Evolutionary conservation across 92 coral and sea anemone genomes (phyloP), one percentile per base, ranked within the genome.

Genomic region (Ricordea florida): DNA sequence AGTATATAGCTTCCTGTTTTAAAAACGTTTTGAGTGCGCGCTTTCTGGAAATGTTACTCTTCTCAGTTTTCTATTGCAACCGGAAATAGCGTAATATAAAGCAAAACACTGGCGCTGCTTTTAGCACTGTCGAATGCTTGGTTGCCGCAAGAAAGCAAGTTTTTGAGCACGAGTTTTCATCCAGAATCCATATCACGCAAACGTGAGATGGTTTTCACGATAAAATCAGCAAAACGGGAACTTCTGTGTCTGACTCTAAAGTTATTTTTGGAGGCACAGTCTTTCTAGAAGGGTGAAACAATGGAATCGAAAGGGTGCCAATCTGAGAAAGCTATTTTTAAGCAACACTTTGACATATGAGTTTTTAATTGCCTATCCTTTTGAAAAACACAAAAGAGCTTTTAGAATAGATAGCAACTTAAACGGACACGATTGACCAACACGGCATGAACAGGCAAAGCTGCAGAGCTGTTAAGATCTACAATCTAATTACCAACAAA

Each of bases 221-320:
- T 28, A 53, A 29, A 36, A 53, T 38, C 35, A 15, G 41, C 3
- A 6, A 50, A 11, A 52, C 6, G 24, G 38, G 29, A 17, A 16
- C 15, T 52, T 17, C 5, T 6, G 15, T 18, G 37, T 48, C 14
- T 24, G 37, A 30, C 26, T 13, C 10, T 5, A 37, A 24, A 9
- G 4, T 22, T 9, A 48, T 37, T 40, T 48, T 47, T 27, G 28
- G 62, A 10, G 25, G 38, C 1, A 26, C 22, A 26, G 42, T 26
- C 30, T 1, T 70, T 70, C 77, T 40, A 53, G 77, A 70, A 70
- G 42, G 5, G n/a, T 50, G 65, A 70, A 34, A 70, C 65, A 70
- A 70, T 52, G 40, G 51, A 23, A 16, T 27, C 10, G 23, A 26
- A 41, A 20, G 62, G 36, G 8, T 28, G n/a, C 45, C 8, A 45